Base-by-base conservation (phyloP, 2,797 vertebrate genomes). In the Adrianichthys oophorus region DNA sequence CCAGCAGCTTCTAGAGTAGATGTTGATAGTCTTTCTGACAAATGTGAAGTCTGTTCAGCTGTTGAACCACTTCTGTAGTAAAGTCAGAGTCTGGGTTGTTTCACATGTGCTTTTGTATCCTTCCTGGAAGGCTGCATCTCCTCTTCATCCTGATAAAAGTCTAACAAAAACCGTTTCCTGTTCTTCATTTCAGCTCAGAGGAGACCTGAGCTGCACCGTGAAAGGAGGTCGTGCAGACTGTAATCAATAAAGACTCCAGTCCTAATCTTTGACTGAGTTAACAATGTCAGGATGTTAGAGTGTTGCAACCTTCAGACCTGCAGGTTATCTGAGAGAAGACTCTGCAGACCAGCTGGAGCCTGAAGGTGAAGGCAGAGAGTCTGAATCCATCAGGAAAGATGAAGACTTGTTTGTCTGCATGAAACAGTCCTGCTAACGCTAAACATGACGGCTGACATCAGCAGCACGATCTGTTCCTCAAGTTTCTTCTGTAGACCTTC, bases 291-390 rank as follows among this genome's bases (percentile, higher is more conserved):
- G 24, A n/a, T 4, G 24, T 49, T 7, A 17, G 23, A 29, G 8
- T 12, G 24, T 2, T 17, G 16, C 17, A 12, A 32, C 48, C 26
- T 32, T 50, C 48, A 42, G 15, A 16, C 41, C 29, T 26, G 24
- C 7, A 50, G 48, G 48, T 32, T 17, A 17, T 50, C 26, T 17
- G 16, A 29, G 29, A 48, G 8, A n/a, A 29, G 15, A 26, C 3
- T 2, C 26, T 13, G n/a, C 48, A 37, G 48, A 50, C 26, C 48
- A 32, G 48, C 48, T 50, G 48, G 48, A 50, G 48, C 48, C 48
- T 50, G 5, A 4, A 16, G 13, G 41, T 15, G 41, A 42, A 42
- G 12, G 48, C 24, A 10, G 48, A 50, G 26, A 50, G 48, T 4
- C 48, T 49, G 21, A 49, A 49, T 13, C 24, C 24, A 49, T 32